These are phyloP conservation scores for Galerucella calmariensis DNA, from an alignment of 2,888 invertebrate genomes.

Conservation along the genomic window DNA sequence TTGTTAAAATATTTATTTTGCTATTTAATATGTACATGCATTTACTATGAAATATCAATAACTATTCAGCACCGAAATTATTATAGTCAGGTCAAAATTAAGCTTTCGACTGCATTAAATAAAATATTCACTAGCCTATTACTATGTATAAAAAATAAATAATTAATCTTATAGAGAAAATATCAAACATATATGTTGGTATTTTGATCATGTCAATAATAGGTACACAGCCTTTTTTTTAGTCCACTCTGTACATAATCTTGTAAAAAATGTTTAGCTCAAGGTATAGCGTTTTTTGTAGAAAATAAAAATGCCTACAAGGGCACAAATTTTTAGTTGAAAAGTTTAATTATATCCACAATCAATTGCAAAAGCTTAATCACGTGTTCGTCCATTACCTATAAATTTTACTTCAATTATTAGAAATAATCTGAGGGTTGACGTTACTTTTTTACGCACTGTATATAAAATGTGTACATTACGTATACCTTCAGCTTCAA, in stretches of 20 bases:
- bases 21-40: not conserved
- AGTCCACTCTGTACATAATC: not conserved
- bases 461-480: not conserved
- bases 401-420: too few species aligned
- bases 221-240: constrained; percentile 45
- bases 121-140: constrained; percentile 31
- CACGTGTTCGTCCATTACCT: too few species aligned
- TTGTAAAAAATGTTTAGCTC: not conserved
- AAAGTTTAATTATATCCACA: too few species aligned
- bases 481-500: not conserved
- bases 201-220: constrained; percentile 47
- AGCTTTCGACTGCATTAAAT: not conserved
- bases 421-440: too few species aligned
- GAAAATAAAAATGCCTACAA: too few species aligned
- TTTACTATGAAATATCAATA: not conserved
- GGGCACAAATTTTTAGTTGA: too few species aligned
- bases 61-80: constrained; percentile 15
- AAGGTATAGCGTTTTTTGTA: not conserved
- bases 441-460: too few species aligned
- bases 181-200: constrained; percentile 34
- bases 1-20: not conserved
- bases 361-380: too few species aligned
- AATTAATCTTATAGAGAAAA: constrained; percentile 19
- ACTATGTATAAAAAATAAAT: constrained; percentile 34
- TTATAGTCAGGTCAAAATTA: constrained; percentile 6